Conservation (phyloP, 2,888 invertebrate genomes). For the Noctua pronuba region DNA sequence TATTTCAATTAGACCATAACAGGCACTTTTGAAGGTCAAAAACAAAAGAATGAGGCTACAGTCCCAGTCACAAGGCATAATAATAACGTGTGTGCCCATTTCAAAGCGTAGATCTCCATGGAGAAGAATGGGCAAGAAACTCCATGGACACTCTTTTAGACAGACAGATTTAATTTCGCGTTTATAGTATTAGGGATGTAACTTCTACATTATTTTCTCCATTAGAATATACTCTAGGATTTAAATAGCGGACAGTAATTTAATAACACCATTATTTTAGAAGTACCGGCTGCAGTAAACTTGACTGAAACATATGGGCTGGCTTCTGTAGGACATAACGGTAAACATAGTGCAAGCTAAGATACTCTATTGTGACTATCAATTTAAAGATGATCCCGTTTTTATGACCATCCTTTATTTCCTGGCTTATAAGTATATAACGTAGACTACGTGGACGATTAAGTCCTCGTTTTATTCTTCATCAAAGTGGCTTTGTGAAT, state of each 20-base stretch:
- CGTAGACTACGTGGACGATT: neutral
- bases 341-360: neutral
- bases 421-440: neutral
- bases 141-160: too few relatives aligned
- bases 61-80: too few relatives aligned
- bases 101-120: too few relatives aligned
- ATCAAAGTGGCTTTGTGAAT: neutral
- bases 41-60: too few relatives aligned
- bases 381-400: constrained; percentile 7
- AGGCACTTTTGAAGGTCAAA: too few relatives aligned
- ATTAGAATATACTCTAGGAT: neutral
- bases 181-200: neutral
- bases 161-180: neutral
- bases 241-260: neutral
- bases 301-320: neutral
- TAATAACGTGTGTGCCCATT: too few relatives aligned
- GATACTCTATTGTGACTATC: neutral
- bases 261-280: constrained; percentile 19
- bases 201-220: neutral
- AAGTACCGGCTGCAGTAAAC: neutral
- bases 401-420: neutral
- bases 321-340: neutral
- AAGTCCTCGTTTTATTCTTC: neutral
- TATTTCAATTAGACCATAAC: too few relatives aligned
- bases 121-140: too few relatives aligned